These are phyloP conservation scores for Acleris emargana DNA, from an alignment of 2,888 invertebrate species.

Conservation along the genomic window DNA sequence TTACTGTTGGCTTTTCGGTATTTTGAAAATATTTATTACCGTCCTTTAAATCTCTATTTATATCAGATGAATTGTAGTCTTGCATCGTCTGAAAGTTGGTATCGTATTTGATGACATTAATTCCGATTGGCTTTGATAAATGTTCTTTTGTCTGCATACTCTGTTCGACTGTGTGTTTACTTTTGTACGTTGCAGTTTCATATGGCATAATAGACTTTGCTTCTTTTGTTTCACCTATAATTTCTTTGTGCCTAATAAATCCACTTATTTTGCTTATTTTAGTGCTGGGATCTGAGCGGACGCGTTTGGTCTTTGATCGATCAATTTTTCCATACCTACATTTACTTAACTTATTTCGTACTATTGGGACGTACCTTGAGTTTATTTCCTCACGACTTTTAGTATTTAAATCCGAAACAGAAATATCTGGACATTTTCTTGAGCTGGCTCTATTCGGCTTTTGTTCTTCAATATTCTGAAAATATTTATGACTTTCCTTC, in stretches of 20 bases:
- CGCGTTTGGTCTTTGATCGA: background rate
- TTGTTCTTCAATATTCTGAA: background rate
- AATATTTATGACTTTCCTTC: background rate
- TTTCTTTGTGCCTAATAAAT: background rate
- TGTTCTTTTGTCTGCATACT: background rate
- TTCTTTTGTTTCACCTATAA: background rate
- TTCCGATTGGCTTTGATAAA: background rate
- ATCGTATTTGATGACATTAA: background rate
- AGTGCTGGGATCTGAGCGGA: slow-evolving; percentile 1
- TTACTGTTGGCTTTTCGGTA: background rate
- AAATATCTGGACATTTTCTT: too few relatives aligned
- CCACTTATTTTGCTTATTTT: background rate
- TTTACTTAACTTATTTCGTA: background rate
- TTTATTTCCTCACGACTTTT: background rate
- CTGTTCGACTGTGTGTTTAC: background rate
- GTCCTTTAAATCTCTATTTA: background rate
- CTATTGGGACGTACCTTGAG: background rate
- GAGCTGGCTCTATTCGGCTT: background rate
- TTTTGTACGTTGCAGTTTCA: background rate
- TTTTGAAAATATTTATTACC: too few relatives aligned
- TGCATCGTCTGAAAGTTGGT: background rate
- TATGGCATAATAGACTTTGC: background rate
- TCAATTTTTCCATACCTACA: background rate
- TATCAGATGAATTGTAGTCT: background rate
- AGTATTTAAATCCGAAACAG: background rate